These are phyloP conservation scores for Thalassophryne amazonica DNA, from an alignment of 2,797 vertebrate genomes.

Conservation along the genomic window DNA sequence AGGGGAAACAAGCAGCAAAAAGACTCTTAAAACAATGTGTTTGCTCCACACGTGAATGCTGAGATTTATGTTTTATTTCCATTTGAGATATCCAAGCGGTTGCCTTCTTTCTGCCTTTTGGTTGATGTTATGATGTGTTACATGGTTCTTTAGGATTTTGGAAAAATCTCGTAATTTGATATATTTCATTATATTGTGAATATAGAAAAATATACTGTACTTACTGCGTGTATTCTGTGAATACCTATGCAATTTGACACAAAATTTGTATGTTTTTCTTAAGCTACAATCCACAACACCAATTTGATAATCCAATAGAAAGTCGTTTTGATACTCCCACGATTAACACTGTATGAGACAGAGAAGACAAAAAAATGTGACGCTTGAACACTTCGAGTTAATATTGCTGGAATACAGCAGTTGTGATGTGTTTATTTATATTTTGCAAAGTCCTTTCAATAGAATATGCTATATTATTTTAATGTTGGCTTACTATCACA, in stretches of 20 bases:
- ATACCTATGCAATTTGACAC: conserved; percentile 67
- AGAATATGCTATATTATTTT: conserved; percentile 36
- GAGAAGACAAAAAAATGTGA: conserved; percentile 65
- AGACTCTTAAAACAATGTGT: too few species aligned
- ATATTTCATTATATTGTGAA: conserved; percentile 11
- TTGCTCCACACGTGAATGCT: too few species aligned
- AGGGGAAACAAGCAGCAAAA: too few species aligned
- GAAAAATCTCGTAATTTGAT: background rate
- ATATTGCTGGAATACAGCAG: background rate
- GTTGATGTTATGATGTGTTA: background rate
- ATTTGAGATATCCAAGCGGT: background rate
- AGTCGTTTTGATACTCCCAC: conserved; percentile 31
- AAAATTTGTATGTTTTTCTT: conserved; percentile 24
- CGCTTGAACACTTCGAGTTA: conserved; percentile 19
- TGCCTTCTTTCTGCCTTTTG: conserved; percentile 7
- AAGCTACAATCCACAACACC: conserved; percentile 7
- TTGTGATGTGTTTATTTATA: conserved; percentile 13
- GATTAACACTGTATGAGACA: conserved; percentile 83
- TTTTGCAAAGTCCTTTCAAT: conserved; percentile 30
- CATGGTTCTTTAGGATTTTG: background rate
- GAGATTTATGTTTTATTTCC: background rate
- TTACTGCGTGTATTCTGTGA: conserved; percentile 73
- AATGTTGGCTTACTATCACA: background rate
- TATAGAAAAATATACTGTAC: conserved; percentile 15
- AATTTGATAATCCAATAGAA: conserved; percentile 2